Evolutionary conservation across 2,113 vertebrate species (phyloP).

Genomic region (Corydoras sp.): DNA sequence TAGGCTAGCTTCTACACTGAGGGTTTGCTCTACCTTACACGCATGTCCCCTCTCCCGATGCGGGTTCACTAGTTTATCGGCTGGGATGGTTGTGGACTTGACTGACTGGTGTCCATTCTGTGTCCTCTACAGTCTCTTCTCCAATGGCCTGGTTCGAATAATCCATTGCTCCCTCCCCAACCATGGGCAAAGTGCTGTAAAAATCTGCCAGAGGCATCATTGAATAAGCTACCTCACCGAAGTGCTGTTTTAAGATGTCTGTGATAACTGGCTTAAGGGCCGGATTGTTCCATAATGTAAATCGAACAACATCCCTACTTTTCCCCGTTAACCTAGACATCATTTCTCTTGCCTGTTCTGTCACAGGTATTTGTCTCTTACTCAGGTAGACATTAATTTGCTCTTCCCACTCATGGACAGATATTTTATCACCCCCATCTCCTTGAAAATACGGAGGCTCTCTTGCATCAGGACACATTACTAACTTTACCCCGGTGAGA

Average conservation of each 20-base stretch:
- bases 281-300: slow-evolving; percentile 8
- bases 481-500: slow-evolving; percentile 25
- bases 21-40: slow-evolving; percentile 17
- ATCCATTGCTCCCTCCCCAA: slow-evolving; percentile 24
- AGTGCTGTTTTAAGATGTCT: slow-evolving; percentile 39
- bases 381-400: slow-evolving; percentile 34
- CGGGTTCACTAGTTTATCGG: slow-evolving; percentile 10
- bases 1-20: neutral
- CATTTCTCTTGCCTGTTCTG: slow-evolving; percentile 23
- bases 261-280: slow-evolving; percentile 13
- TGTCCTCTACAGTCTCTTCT: slow-evolving; percentile 11
- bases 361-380: slow-evolving; percentile 10
- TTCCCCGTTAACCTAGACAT: slow-evolving; percentile 22
- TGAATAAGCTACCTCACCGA: slow-evolving; percentile 27
- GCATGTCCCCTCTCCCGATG: slow-evolving; percentile 25
- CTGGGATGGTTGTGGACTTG: neutral
- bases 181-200: slow-evolving; percentile 27
- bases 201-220: slow-evolving; percentile 42
- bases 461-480: slow-evolving; percentile 24
- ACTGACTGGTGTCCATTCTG: neutral
- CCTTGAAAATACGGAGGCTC: slow-evolving; percentile 24
- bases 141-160: slow-evolving; percentile 31
- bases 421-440: slow-evolving; percentile 27
- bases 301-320: slow-evolving; percentile 21
- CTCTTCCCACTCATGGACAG: slow-evolving; percentile 35